A percentile compares a stretch with the other conserved stretches of the same genome.
phyloP scores from a whole-genome alignment of 92 coral and sea anemone species.

The Siderastrea radians region DNA sequence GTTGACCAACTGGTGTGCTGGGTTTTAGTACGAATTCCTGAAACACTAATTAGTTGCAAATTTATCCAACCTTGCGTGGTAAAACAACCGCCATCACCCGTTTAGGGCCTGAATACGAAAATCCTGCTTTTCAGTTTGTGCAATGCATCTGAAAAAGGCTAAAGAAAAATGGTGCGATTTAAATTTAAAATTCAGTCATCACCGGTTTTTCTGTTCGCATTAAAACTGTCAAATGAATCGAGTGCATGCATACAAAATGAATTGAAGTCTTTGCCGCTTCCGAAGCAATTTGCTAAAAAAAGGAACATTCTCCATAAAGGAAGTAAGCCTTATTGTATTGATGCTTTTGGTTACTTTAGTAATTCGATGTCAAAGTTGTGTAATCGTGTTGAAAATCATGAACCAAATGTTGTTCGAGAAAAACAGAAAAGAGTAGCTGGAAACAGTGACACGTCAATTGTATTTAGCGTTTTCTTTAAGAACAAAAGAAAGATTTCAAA shows the following conservation, averaged over 20 bases:
- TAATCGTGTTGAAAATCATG: not conserved
- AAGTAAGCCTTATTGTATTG: not conserved
- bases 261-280: not conserved
- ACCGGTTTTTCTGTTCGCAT: no score
- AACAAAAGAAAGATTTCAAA: no score
- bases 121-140: no score
- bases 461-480: no score
- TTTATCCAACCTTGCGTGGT: not conserved
- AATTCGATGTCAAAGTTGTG: not conserved
- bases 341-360: not conserved
- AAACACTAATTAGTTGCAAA: not conserved
- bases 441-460: no score
- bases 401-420: not conserved
- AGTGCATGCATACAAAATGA: not conserved
- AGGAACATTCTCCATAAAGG: not conserved
- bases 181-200: no score
- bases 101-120: no score
- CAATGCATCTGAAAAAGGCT: no score
- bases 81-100: no score
- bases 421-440: no score
- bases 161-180: no score
- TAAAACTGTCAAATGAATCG: not conserved
- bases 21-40: not conserved
- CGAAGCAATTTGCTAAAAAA: not conserved
- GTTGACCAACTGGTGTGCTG: not conserved